Conservation (phyloP, 2,888 invertebrate genomes). For the Cyrtodaria siliqua region DNA sequence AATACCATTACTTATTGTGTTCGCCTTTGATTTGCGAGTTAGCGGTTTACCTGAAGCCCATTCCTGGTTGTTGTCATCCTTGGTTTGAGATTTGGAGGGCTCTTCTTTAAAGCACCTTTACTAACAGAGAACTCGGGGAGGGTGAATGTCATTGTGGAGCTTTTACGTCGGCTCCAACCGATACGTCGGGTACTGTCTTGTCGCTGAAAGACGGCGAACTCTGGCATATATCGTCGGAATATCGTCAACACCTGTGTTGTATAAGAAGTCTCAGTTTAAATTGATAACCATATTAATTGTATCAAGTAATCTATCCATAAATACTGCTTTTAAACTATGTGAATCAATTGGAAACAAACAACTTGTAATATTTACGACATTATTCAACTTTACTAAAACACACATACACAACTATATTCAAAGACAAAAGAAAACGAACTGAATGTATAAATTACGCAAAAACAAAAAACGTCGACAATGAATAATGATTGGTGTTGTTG, state of each 20-base stretch:
- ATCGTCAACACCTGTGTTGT: constrained; percentile 41
- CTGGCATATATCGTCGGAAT: constrained; percentile 26
- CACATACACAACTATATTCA: too few species aligned
- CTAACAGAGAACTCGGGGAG: constrained; percentile 22
- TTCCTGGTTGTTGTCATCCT: background rate
- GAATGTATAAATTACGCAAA: too few species aligned
- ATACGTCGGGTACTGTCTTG: constrained; percentile 18
- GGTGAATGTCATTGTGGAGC: constrained; percentile 54
- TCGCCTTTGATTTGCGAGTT: background rate
- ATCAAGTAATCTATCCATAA: too few species aligned
- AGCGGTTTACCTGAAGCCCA: constrained; percentile 1
- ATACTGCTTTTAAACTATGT: too few species aligned
- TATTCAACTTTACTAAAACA: too few species aligned
- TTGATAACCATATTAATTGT: too few species aligned
- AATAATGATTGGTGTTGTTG: too few species aligned
- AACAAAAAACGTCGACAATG: too few species aligned
- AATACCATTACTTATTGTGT: too few species aligned
- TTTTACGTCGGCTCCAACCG: constrained; percentile 42
- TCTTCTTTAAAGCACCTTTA: background rate
- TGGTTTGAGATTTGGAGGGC: background rate
- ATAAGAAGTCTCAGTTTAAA: background rate
- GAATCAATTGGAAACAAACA: too few species aligned
- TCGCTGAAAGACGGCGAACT: constrained; percentile 14
- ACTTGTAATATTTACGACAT: too few species aligned
- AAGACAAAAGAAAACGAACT: too few species aligned